These are phyloP conservation scores for Hemibagrus guttatus DNA, from an alignment of 2,797 vertebrate species.

Conservation along the genomic window DNA sequence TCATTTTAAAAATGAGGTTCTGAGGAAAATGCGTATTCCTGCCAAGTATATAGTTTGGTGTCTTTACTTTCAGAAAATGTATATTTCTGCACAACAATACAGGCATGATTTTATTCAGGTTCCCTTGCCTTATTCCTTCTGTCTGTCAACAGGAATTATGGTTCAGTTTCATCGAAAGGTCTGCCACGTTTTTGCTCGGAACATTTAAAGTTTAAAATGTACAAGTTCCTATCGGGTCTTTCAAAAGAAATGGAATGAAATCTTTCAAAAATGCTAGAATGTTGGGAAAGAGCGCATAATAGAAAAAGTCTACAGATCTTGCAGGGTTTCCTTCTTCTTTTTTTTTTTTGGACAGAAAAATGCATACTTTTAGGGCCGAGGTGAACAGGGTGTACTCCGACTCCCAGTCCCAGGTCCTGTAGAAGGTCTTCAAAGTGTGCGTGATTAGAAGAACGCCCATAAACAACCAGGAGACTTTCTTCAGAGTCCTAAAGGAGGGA, in stretches of 20 bases:
- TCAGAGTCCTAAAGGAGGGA: slow-evolving; percentile 74
- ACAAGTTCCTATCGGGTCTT: background rate
- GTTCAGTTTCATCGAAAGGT: background rate
- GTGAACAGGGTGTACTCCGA: slow-evolving; percentile 97
- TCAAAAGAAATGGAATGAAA: background rate
- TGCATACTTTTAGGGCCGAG: slow-evolving; percentile 91
- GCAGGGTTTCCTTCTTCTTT: background rate
- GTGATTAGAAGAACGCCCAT: slow-evolving; percentile 84
- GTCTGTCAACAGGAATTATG: background rate
- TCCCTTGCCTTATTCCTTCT: no score
- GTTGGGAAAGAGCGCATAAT: background rate
- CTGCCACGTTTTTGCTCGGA: background rate
- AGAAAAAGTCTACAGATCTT: background rate
- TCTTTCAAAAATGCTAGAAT: background rate
- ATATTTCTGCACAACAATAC: background rate
- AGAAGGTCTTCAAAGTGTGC: slow-evolving; percentile 92
- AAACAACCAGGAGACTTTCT: slow-evolving; percentile 89
- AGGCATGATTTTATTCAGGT: background rate
- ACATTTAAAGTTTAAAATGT: no score
- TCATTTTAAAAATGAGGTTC: background rate
- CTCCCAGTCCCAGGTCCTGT: slow-evolving; percentile 98
- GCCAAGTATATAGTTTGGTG: background rate
- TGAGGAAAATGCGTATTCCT: background rate
- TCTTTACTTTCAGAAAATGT: background rate
- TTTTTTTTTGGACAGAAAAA: background rate